Evolutionary conservation across 35 echinoderm and acorn worm species (phyloP), one percentile per base, ranked within the genome.

Genomic region (Hemicentrotus pulcherrimus): DNA sequence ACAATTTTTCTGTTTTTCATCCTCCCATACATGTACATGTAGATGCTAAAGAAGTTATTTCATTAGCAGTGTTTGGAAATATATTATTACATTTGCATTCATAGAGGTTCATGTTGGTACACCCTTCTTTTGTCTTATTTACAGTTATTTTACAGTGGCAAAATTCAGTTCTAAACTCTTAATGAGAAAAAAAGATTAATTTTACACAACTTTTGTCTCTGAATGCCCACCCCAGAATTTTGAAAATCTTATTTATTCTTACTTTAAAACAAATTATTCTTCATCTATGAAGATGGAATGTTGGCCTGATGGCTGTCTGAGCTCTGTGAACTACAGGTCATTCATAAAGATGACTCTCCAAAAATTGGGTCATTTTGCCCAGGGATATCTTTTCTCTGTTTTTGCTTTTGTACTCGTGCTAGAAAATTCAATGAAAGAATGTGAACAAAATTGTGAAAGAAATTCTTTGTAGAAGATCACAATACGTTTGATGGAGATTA

Each of bases 361-460:
- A 78, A 78, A 78, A 78, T 78, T 78, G 65, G 65, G 65, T n/a
- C 65, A 78, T 22, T 78, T n/a, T 78, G 65, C 65, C 65, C 65
- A 22, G 6, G 65, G 65, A 78, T 78, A 4, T 28, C 7, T 78
- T 28, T 78, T n/a, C 24, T 78, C 65, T n/a, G 28, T 78, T 78
- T n/a, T 4, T 78, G 65, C 28, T 78, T 28, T 78, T 78, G 65
- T 78, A n/a, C 22, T 78, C 0, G 19, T 30, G 65, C 28, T 28
- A 78, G 65, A 78, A 78, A 6, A 78, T 59, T 16, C 52, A 0
- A 11, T 10, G 16, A 59, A 59, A 59, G 52, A 78, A 70, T 6
- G 24, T 78, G 18, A 78, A 78, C 2, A 28, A 78, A n/a, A 28
- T 4, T 78, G 65, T 78, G 28, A 78, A 78, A 78, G 65, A 24